phyloP scores from a whole-genome alignment of 2,888 invertebrate species.

The Drosophila falleni region DNA sequence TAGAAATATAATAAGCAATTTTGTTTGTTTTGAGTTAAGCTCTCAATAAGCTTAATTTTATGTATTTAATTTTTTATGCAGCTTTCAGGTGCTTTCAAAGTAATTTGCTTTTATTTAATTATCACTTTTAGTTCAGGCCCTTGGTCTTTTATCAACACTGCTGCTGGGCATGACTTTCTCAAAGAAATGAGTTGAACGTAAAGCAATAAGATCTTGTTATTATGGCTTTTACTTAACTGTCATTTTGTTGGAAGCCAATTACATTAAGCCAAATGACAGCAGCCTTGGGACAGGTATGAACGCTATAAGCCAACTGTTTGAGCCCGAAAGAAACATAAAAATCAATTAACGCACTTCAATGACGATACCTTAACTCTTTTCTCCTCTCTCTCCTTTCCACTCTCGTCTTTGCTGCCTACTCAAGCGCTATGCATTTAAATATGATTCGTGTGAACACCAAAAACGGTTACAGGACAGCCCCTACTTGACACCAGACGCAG shows the following conservation, averaged over 20 bases:
- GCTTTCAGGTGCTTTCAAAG: background rate
- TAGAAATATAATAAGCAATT: background rate
- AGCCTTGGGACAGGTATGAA: conserved; percentile 12
- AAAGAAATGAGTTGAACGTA: background rate
- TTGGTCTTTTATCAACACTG: background rate
- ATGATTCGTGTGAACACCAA: conserved; percentile 77
- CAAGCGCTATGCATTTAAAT: conserved; percentile 76
- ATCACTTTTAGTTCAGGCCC: background rate
- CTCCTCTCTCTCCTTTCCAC: background rate
- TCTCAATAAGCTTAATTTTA: background rate
- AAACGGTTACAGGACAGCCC: conserved; percentile 77
- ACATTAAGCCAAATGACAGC: conserved; percentile 28
- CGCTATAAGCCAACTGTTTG: conserved; percentile 69
- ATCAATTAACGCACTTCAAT: conserved; percentile 77
- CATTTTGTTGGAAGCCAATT: conserved; percentile 18
- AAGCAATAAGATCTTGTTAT: conserved; percentile 8
- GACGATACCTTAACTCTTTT: conserved; percentile 52
- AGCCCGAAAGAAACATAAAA: conserved; percentile 49
- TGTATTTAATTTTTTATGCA: no score
- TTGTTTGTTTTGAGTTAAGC: background rate
- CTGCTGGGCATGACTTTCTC: background rate
- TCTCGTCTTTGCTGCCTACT: conserved; percentile 51
- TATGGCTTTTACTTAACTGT: conserved; percentile 8
- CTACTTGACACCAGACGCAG: conserved; percentile 77
- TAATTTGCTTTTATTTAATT: background rate